Percentiles rank a stretch among this genome's conserved stretches.
Evolutionary conservation across 2,797 vertebrate species (phyloP).

Genomic region (Yasuhikotakia modesta): DNA sequence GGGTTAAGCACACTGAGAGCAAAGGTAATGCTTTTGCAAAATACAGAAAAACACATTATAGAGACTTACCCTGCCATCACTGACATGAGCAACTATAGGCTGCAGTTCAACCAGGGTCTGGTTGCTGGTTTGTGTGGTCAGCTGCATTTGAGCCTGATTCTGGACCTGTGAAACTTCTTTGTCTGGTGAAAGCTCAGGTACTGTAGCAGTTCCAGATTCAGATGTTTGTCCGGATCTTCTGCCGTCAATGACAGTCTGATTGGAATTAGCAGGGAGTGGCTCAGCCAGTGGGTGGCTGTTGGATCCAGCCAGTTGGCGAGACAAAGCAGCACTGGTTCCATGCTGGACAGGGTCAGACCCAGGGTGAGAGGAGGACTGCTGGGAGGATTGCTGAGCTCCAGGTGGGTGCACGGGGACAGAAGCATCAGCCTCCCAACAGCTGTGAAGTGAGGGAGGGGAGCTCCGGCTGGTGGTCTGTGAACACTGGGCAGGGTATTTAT

Average conservation of each 20-base stretch:
- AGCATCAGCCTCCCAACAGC: slow-evolving; percentile 69
- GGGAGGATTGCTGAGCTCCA: slow-evolving; percentile 69
- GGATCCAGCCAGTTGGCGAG: slow-evolving; percentile 54
- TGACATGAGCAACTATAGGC: slow-evolving; percentile 55
- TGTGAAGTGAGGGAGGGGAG: slow-evolving; percentile 67
- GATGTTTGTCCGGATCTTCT: slow-evolving; percentile 59
- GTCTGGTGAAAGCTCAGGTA: slow-evolving; percentile 63
- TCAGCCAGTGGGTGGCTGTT: slow-evolving; percentile 76
- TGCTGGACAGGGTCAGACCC: slow-evolving; percentile 57
- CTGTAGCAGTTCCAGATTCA: slow-evolving; percentile 63
- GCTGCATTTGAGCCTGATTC: slow-evolving; percentile 55
- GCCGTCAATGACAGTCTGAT: slow-evolving; percentile 71
- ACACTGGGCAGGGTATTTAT: slow-evolving; percentile 69
- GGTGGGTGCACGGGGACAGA: slow-evolving; percentile 52
- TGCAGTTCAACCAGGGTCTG: slow-evolving; percentile 44
- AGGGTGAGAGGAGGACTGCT: slow-evolving; percentile 67
- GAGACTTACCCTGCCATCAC: slow-evolving; percentile 69
- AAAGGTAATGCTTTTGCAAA: slow-evolving; percentile 35
- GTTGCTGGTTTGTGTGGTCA: slow-evolving; percentile 53
- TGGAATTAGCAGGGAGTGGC: slow-evolving; percentile 71
- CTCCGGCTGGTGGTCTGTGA: slow-evolving; percentile 67
- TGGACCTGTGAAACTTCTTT: neutral
- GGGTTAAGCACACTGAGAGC: slow-evolving; percentile 10
- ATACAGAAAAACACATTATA: slow-evolving; percentile 5
- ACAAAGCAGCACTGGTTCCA: slow-evolving; percentile 56